Conservation (phyloP, 2,113 vertebrate genomes). For the Rynchops niger region DNA sequence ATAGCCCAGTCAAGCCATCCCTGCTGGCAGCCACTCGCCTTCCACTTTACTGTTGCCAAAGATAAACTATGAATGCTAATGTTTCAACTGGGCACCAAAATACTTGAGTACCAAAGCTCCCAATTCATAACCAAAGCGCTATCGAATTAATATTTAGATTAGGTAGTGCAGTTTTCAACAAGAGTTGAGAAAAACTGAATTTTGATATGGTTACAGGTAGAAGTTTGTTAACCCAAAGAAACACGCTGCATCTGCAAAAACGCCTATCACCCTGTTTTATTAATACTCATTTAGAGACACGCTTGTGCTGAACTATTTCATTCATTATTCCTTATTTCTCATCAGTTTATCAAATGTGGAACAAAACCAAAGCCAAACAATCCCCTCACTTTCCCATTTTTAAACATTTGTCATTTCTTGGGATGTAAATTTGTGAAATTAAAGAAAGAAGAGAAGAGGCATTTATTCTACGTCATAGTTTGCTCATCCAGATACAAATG, state of each 20-base stretch:
- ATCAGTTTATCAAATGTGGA: not conserved
- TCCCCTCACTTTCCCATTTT: not conserved
- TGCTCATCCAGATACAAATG: not conserved
- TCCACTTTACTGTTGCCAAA: not conserved
- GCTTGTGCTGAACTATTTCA: not conserved
- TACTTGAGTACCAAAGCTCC: not conserved
- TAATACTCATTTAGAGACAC: not conserved
- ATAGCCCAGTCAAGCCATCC: not conserved
- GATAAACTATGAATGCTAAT: not conserved
- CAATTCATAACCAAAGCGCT: not conserved
- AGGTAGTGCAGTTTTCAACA: not conserved
- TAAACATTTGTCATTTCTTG: not conserved
- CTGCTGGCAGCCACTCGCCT: not conserved
- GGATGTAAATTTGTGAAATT: not conserved
- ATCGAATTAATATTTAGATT: not conserved
- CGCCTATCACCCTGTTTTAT: not conserved
- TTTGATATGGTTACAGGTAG: not conserved
- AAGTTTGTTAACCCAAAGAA: not conserved
- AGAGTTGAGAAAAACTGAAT: not conserved
- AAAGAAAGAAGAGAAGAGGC: not conserved
- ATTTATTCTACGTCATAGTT: not conserved
- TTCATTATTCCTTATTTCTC: slow-evolving; percentile 32
- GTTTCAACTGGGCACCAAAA: not conserved
- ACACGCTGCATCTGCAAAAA: not conserved
- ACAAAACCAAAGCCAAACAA: slow-evolving; percentile 24